Evolutionary conservation across 2,113 vertebrate species (phyloP).

Genomic region (Brachirus orientalis): DNA sequence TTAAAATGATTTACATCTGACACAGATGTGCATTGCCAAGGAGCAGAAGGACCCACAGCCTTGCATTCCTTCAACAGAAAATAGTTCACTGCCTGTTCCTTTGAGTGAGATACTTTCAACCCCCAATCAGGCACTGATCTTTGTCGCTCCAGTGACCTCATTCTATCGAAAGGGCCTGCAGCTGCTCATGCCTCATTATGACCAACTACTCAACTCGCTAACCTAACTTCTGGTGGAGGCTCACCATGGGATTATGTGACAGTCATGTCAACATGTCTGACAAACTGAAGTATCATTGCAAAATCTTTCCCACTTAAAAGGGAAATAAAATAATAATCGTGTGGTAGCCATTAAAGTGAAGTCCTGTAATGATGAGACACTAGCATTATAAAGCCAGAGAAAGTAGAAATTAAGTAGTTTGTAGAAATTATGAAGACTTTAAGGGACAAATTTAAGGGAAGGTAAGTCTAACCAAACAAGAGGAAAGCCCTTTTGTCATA

Average conservation of each 20-base stretch:
- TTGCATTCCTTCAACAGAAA: slow-evolving; percentile 72
- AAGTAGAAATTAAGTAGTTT: too few relatives aligned
- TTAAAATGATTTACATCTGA: slow-evolving; percentile 80
- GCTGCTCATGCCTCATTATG: slow-evolving; percentile 80
- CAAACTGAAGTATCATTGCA: neutral
- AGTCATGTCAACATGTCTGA: slow-evolving; percentile 32
- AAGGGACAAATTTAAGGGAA: slow-evolving; percentile 29
- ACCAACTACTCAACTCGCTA: slow-evolving; percentile 67
- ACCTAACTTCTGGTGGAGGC: slow-evolving; percentile 60
- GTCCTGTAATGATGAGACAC: slow-evolving; percentile 41
- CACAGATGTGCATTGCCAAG: slow-evolving; percentile 54
- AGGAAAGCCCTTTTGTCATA: slow-evolving; percentile 57
- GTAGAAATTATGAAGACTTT: slow-evolving; percentile 42
- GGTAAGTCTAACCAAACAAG: slow-evolving; percentile 41
- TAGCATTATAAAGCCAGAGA: slow-evolving; percentile 16
- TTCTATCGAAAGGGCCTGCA: slow-evolving; percentile 79
- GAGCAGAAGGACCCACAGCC: slow-evolving; percentile 42
- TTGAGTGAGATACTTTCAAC: slow-evolving; percentile 53
- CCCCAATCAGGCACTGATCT: slow-evolving; percentile 77
- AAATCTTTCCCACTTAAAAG: too few relatives aligned
- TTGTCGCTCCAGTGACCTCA: slow-evolving; percentile 76
- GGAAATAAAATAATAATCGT: neutral
- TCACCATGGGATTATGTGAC: slow-evolving; percentile 46
- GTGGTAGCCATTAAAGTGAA: neutral
- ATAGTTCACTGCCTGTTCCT: slow-evolving; percentile 66